Percentiles rank a stretch among this genome's conserved stretches.
phyloP scores from a whole-genome alignment of 2,797 vertebrate genomes.

The Chelon labrosus region DNA sequence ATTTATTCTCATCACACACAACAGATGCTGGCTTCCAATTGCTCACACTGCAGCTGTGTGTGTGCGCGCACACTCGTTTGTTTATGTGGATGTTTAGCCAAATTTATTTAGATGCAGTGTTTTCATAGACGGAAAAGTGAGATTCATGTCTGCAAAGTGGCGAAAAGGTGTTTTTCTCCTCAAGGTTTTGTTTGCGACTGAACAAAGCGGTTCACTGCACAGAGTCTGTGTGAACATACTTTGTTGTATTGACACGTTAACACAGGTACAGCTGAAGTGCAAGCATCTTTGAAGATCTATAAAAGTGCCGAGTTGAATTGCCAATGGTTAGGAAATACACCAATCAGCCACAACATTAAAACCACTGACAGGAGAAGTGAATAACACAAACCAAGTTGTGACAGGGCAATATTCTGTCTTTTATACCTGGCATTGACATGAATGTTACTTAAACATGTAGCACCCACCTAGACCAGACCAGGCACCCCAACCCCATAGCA shows the following conservation, averaged over 20 bases:
- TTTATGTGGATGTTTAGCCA: slow-evolving; percentile 39
- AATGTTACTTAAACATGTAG: too few relatives aligned
- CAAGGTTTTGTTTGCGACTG: too few relatives aligned
- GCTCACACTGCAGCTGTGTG: slow-evolving; percentile 73
- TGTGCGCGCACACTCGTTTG: slow-evolving; percentile 27
- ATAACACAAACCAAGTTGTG: too few relatives aligned
- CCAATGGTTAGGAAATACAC: too few relatives aligned
- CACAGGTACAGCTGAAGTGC: not conserved
- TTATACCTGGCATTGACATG: too few relatives aligned
- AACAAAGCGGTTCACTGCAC: too few relatives aligned
- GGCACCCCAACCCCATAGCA: too few relatives aligned
- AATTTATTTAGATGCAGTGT: not conserved
- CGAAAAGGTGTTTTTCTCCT: not conserved
- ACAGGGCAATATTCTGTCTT: too few relatives aligned
- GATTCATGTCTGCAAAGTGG: not conserved
- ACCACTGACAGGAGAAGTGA: too few relatives aligned
- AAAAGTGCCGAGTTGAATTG: not conserved
- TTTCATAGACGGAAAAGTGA: slow-evolving; percentile 14
- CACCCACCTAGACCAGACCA: too few relatives aligned
- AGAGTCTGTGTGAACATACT: not conserved
- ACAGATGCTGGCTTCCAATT: slow-evolving; percentile 83
- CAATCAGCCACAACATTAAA: too few relatives aligned
- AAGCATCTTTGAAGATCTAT: not conserved
- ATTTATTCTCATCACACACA: slow-evolving; percentile 83
- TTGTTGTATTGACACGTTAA: not conserved